These are phyloP conservation scores for Sterrhoptilus dennistouni DNA, from an alignment of 2,113 vertebrate species.

Conservation along the genomic window DNA sequence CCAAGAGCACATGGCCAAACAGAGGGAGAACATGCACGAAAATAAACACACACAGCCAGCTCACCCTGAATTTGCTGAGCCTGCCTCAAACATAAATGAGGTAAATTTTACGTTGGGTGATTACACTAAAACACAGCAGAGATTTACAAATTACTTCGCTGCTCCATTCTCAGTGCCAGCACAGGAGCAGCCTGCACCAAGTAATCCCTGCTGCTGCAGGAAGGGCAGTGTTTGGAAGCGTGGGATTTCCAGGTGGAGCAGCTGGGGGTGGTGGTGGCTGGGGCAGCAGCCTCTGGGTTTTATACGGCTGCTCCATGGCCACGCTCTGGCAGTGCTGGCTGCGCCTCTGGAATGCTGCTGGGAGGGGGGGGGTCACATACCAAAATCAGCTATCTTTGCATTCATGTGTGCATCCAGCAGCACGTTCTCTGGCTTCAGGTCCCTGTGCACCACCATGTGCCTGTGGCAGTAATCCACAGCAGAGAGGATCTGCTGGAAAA, in stretches of 20 bases:
- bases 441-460: constrained; percentile 98
- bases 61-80: not conserved
- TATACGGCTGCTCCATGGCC: not conserved
- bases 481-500: constrained; percentile 98
- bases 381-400: constrained; percentile 98
- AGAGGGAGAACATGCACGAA: not conserved
- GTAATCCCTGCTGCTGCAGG: not conserved
- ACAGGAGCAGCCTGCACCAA: not conserved
- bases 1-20: not conserved
- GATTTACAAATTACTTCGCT: not conserved
- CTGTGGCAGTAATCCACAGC: constrained; percentile 98
- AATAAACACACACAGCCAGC: not conserved
- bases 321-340: constrained; percentile 25
- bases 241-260: not conserved
- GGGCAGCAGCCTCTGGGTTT: constrained; percentile 7
- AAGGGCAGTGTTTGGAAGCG: not conserved
- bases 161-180: not conserved
- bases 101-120: not conserved
- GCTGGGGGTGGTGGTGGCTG: not conserved
- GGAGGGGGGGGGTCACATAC: constrained; percentile 72
- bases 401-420: constrained; percentile 95
- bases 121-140: not conserved
- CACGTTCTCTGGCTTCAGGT: constrained; percentile 98
- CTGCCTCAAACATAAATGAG: not conserved
- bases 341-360: constrained; percentile 19